Conservation (phyloP, 1,140 invertebrate genomes). For the Goniozus legneri region DNA sequence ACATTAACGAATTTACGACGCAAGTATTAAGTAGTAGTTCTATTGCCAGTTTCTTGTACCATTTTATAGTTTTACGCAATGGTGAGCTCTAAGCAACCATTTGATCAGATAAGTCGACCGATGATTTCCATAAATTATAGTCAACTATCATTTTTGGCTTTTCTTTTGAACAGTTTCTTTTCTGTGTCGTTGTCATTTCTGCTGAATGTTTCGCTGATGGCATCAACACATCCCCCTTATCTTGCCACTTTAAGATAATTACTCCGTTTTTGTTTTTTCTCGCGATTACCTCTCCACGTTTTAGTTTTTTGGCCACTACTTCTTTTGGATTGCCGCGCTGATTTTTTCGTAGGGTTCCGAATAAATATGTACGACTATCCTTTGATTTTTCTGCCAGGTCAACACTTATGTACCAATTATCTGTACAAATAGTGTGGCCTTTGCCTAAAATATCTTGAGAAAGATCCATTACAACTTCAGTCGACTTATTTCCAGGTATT, state of each 20-base stretch:
- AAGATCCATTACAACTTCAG: constrained; percentile 31
- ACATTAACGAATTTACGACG: constrained; percentile 34
- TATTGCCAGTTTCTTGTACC: constrained; percentile 41
- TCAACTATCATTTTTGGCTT: constrained; percentile 39
- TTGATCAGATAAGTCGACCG: constrained; percentile 37
- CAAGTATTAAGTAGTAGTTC: constrained; percentile 36
- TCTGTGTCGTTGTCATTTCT: constrained; percentile 10
- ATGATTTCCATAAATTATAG: constrained; percentile 41
- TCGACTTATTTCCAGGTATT: constrained; percentile 17
- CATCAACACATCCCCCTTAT: constrained; percentile 10
- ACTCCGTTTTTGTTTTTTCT: constrained; percentile 42
- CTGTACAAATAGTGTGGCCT: constrained; percentile 15
- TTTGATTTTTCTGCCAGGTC: constrained; percentile 24
- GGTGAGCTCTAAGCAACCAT: constrained; percentile 37
- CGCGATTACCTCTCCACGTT: constrained; percentile 35
- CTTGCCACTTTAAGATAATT: constrained; percentile 28
- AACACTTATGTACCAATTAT: constrained; percentile 31
- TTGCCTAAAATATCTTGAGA: constrained; percentile 27
- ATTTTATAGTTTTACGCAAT: constrained; percentile 39
- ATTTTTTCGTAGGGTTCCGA: constrained; percentile 12
- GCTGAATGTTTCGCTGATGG: constrained; percentile 14
- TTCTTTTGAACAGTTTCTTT: constrained; percentile 9
- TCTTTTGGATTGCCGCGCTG: constrained; percentile 19
- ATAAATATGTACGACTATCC: constrained; percentile 8
- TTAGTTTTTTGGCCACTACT: constrained; percentile 33